Base-by-base conservation (phyloP, 2,113 vertebrate genomes). In the Tonatia bakeri region DNA sequence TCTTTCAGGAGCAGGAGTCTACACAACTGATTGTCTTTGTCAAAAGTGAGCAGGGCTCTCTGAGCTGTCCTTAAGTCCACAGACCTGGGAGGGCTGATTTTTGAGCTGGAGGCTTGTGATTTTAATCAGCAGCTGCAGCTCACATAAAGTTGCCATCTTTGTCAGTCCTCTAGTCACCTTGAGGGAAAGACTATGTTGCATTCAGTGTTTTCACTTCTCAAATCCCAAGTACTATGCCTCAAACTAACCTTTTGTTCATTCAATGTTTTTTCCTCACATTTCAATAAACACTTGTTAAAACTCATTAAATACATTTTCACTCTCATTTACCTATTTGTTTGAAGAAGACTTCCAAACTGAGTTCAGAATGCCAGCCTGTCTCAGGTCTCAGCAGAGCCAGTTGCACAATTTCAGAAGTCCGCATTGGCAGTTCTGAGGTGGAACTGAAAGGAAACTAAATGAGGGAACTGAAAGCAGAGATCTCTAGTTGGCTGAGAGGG, bases 11-110 rank as follows among this genome's bases (percentile, higher is more conserved):
- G 11, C 4, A 1, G 59, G 16, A 10, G 10, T 54, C 50, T 9
- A 2, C 12, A 0, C 1, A 11, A 22, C 3, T 14, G 15, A 11
- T 7, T 6, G 28, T 43, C 20, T 52, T 52, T 77, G 52, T 64
- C 38, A 31, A 4, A 24, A 16, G 10, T 0, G 22, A 12, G 2
- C 4, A 1, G 0, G 31, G 40, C 5, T 6, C 17, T 31, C 36
- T 6, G 33, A n/a, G 12, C 19, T 12, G 28, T 28, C 45, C 69
- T 33, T 26, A n/a, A 33, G 33, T 36, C 36, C 7, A 2, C 5
- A 73, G 31, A 14, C 38, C 36, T 13, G 3, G 7, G 40, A 47
- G 8, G 28, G 31, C 0, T 72, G n/a, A 33, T 12, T 61, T 86
- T n/a, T 64, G 38, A 76, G n/a, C 8, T 17, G 15, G 5, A 2